These are phyloP conservation scores for Cyphomyrus discorhynchus DNA, from an alignment of 2,113 vertebrate species.

Conservation along the genomic window DNA sequence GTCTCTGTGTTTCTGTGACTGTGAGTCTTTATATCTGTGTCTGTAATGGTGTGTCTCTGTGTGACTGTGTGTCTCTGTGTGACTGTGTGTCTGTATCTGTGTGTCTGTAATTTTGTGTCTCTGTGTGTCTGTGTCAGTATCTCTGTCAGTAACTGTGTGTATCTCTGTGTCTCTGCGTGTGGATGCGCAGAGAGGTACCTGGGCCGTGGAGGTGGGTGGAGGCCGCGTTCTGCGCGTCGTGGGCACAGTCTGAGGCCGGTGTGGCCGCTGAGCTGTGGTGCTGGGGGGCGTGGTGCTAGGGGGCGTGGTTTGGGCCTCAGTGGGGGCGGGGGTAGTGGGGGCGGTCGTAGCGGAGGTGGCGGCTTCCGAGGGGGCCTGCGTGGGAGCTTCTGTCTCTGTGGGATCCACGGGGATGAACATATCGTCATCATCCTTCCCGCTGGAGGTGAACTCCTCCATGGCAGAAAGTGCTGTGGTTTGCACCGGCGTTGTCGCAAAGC, in stretches of 20 bases:
- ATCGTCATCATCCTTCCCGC: conserved; percentile 50
- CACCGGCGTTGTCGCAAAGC: conserved; percentile 16
- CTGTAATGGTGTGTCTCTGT: neutral
- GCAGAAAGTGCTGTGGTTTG: conserved; percentile 42
- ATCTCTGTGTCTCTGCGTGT: no score
- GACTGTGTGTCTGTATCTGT: neutral
- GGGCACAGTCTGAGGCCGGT: conserved; percentile 44
- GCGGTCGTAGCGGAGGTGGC: conserved; percentile 33
- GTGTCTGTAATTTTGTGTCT: neutral
- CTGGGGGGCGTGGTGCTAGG: conserved; percentile 19
- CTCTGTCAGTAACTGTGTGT: neutral
- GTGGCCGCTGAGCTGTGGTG: conserved; percentile 42
- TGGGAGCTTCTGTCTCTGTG: conserved; percentile 29
- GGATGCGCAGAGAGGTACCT: conserved; percentile 40
- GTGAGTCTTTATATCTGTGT: neutral
- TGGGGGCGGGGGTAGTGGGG: conserved; percentile 19
- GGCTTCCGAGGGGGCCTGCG: conserved; percentile 26
- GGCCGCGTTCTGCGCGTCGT: conserved; percentile 47
- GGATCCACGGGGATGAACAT: conserved; percentile 55
- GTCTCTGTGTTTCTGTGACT: no score
- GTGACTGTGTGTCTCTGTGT: no score
- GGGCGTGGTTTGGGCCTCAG: conserved; percentile 13
- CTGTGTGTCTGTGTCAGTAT: neutral
- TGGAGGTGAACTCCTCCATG: conserved; percentile 45
- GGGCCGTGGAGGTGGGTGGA: conserved; percentile 43